phyloP scores from a whole-genome alignment of 2,888 invertebrate species.

The Hirtodrosophila histrioides region DNA sequence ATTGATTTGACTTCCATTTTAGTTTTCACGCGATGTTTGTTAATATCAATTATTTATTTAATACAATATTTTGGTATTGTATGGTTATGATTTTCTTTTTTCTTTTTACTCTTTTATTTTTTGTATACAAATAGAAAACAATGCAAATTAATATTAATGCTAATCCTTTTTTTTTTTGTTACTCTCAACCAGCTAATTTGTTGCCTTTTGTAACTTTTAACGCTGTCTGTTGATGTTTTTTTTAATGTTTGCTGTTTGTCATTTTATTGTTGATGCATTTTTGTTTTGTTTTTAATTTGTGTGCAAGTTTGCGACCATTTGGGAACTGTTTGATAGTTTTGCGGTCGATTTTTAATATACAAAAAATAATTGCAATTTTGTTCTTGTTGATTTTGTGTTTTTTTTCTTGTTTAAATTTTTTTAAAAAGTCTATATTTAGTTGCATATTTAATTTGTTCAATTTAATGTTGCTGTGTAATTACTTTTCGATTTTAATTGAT shows the following conservation, averaged over 20 bases:
- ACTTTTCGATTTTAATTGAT: conserved; percentile 46
- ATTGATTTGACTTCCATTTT: conserved; percentile 46
- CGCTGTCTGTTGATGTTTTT: conserved; percentile 15
- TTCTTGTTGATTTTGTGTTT: conserved; percentile 18
- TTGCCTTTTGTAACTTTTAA: conserved; percentile 18
- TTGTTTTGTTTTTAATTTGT: conserved; percentile 5
- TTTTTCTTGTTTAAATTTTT: conserved; percentile 1
- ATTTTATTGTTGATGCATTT: not conserved
- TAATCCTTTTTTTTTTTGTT: conserved; percentile 15
- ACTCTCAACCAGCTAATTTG: conserved; percentile 8
- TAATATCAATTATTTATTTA: conserved; percentile 53
- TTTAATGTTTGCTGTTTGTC: conserved; percentile 2
- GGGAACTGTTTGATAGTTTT: conserved; percentile 36
- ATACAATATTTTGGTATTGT: conserved; percentile 45
- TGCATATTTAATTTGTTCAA: conserved; percentile 47
- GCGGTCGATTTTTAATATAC: conserved; percentile 32
- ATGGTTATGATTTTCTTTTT: conserved; percentile 14
- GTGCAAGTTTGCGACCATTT: conserved; percentile 25
- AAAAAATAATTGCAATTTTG: conserved; percentile 22
- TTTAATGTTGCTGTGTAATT: conserved; percentile 47
- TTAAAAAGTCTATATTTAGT: conserved; percentile 35
- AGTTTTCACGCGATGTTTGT: conserved; percentile 31
- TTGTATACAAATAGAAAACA: conserved; percentile 59
- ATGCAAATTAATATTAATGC: conserved; percentile 56
- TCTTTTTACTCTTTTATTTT: conserved; percentile 15